A percentile compares a stretch with the other conserved stretches of the same genome.
Evolutionary conservation across 2,888 invertebrate species (phyloP).

Genomic region (Cephalotes varians): DNA sequence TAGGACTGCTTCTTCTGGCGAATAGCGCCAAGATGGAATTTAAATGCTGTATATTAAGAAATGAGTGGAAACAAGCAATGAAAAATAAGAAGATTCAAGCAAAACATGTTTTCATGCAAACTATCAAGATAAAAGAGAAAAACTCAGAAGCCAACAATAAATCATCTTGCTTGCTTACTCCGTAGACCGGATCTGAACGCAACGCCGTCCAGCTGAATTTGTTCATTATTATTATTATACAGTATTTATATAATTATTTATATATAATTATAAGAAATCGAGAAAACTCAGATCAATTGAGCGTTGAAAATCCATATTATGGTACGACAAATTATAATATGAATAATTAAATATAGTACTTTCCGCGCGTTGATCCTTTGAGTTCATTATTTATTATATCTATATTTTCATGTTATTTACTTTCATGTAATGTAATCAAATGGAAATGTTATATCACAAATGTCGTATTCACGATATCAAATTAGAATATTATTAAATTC

Average conservation of each 20-base stretch:
- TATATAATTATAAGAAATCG: background rate
- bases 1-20: background rate
- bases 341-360: background rate
- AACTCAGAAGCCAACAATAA: no score
- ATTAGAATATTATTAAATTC: slow-evolving; percentile 4
- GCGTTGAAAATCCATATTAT: background rate
- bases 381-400: background rate
- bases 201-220: background rate
- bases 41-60: background rate
- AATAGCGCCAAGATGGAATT: background rate
- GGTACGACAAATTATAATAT: background rate
- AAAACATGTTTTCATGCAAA: background rate
- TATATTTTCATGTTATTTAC: background rate
- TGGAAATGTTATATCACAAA: background rate
- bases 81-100: background rate
- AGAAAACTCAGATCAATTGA: background rate
- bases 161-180: background rate
- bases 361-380: no score
- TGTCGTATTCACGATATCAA: background rate
- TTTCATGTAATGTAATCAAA: background rate
- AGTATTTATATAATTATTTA: no score
- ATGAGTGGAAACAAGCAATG: background rate
- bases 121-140: background rate
- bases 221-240: background rate
- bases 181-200: background rate